Percentiles rank a stretch among this genome's conserved stretches.
phyloP scores from a whole-genome alignment of 2,888 invertebrate species.

The Leucophora obtusa region DNA sequence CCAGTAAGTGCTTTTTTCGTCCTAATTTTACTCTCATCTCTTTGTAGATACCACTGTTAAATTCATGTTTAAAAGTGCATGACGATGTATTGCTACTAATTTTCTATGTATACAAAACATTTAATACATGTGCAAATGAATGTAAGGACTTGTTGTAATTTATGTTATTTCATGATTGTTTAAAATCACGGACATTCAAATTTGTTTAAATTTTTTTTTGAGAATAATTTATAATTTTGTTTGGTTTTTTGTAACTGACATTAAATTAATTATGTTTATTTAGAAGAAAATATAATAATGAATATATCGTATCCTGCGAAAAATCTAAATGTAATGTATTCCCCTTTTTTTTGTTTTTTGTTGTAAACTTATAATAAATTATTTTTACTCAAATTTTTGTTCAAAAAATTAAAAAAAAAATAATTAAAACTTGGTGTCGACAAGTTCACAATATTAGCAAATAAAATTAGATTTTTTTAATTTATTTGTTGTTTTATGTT shows the following conservation, averaged over 20 bases:
- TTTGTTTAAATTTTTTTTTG: slow-evolving; percentile 28
- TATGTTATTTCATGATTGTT: slow-evolving; percentile 30
- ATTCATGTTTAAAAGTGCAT: slow-evolving; percentile 54
- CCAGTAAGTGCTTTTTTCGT: slow-evolving; percentile 30
- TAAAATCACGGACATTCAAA: slow-evolving; percentile 41
- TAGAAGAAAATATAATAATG: slow-evolving; percentile 15
- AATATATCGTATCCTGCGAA: not conserved
- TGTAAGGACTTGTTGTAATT: slow-evolving; percentile 24
- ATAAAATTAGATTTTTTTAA: no score
- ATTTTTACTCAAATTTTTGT: no score
- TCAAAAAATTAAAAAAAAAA: no score
- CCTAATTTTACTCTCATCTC: slow-evolving; percentile 31
- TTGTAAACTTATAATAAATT: no score
- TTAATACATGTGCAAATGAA: not conserved
- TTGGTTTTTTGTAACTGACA: slow-evolving; percentile 33
- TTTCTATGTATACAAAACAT: slow-evolving; percentile 45
- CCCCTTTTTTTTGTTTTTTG: no score
- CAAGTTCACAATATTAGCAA: no score
- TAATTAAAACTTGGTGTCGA: no score
- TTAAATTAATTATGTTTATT: slow-evolving; percentile 49
- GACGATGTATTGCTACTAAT: slow-evolving; percentile 56
- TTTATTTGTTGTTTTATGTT: no score
- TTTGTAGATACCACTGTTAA: slow-evolving; percentile 7
- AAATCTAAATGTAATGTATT: no score
- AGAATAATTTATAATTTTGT: slow-evolving; percentile 47